Percentiles rank a stretch among this genome's conserved stretches.
These are phyloP conservation scores for Ormyrus labotus DNA, from an alignment of 2,888 invertebrate species.

Conservation along the genomic window DNA sequence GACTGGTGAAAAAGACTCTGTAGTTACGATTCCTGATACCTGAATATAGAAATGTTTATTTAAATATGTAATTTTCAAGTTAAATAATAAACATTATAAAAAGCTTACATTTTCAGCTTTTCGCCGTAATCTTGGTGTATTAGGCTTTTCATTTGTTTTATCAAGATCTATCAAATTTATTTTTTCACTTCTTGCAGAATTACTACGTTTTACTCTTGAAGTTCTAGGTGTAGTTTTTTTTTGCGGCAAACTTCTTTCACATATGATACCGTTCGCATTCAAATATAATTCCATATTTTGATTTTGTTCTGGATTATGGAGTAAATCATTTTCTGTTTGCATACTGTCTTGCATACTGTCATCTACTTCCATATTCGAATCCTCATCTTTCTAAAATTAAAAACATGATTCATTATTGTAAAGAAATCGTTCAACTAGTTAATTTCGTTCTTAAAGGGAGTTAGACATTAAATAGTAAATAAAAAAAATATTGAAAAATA, in stretches of 20 bases:
- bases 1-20: neutral
- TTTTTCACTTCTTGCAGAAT: conserved; percentile 24
- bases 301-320: neutral
- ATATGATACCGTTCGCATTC: conserved; percentile 42
- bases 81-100: neutral
- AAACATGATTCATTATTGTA: too few species aligned
- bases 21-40: neutral
- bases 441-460: too few species aligned
- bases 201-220: conserved; percentile 24
- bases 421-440: too few species aligned
- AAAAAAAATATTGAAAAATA: conserved; percentile 5
- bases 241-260: conserved; percentile 18
- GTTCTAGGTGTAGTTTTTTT: conserved; percentile 13
- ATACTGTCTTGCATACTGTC: neutral
- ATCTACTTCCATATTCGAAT: conserved; percentile 19
- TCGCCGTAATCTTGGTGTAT: neutral
- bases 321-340: neutral
- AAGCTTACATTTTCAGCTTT: conserved; percentile 16
- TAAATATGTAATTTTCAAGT: neutral
- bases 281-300: conserved; percentile 40
- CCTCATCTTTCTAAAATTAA: neutral
- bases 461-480: neutral
- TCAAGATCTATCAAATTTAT: neutral
- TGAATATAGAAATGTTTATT: neutral
- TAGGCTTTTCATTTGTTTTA: neutral